Evolutionary conservation across 2,888 invertebrate species (phyloP), one percentile per base, ranked within the genome.

Genomic region (Hoplodrina blanda): DNA sequence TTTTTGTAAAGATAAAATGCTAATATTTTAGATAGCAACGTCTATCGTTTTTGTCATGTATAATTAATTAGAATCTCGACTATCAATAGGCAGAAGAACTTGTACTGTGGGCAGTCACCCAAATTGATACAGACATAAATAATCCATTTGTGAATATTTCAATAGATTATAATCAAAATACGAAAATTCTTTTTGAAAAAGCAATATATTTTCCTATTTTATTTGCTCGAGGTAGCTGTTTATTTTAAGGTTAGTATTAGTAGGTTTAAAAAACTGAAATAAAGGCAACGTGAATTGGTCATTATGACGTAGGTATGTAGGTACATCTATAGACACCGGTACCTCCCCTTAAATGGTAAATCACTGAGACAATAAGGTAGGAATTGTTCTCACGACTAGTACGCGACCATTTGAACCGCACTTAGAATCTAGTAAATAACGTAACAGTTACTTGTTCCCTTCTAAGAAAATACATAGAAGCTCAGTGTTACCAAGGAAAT

Each of bases 71-170:
- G 50, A 71, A 62, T 69, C 5, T 62, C 20, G 37, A 56, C 60
- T 60, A 53, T 70, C 49, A 62, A 69, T 67, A 67, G 37, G 15
- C 11, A 68, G 11, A 70, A 63, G 66, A 67, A 37, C 76, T 66
- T 25, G 80, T 82, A 55, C 30, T 0, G 65, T 73, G 65, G 69
- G 68, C 10, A 63, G 61, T 60, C 13, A 10, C 62, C 54, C 59
- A 69, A 65, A 77, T 60, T 77, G 69, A 84, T 80, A 76, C 79
- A 83, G 77, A 79, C 84, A 83, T 81, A 77, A 84, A 83, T 83
- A 81, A 44, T 69, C 62, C 62, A 70, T 50, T 37, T 62, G 56
- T 71, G 44, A 62, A 78, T 72, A 81, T 81, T 49, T 75, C 33
- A 73, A 83, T 62, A 73, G 19, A 73, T 71, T 72, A 67, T 63